Base-by-base conservation (phyloP, 2,888 invertebrate species). In the Nebria salina region DNA sequence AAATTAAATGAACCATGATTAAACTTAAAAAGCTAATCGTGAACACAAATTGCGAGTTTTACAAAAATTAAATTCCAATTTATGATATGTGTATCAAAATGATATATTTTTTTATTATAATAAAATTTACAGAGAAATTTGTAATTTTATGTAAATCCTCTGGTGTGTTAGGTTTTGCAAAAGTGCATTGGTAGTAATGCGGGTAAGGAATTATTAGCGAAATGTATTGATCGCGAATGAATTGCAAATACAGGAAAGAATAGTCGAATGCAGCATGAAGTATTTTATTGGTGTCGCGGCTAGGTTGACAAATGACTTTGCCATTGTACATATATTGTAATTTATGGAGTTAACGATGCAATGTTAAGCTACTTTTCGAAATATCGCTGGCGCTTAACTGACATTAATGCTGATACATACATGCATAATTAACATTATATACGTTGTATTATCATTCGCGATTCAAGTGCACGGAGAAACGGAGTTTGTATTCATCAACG, bases 351-450 rank as follows among this genome's bases (percentile, higher is more conserved):
- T 34, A 34, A 34, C 34, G 34, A 34, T 34, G 34, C 34, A 34
- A 34, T 34, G 34, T 72, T 78, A 78, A 78, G 78, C 73, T 65
- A 65, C 73, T 78, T 78, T 70, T 72, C 26, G 20, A 73, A 72
- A 72, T 72, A 78, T 78, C 73, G 64, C 20, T 72, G 7, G 65
- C 41, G 78, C 65, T 78, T 65, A 72, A 73, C 65, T 65, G 73
- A 78, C 70, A 73, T 34, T 78, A 78, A 78, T 78, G 73, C 65
- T 73, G 64, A 42, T 65, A 42, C 78, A 78, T 78, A 72, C 78
- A 78, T 78, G 73, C 25, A 42, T 78, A 78, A 78, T 78, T 78
- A 78, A 78, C 78, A 72, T 72, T 65, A 65, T 66, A 78, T 65
- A 78, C 26, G 78, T 34, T 34, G 34, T 73, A 73, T 72, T 78